Conservation (phyloP, 2,888 invertebrate genomes). For the Temnothorax rugatulus region DNA sequence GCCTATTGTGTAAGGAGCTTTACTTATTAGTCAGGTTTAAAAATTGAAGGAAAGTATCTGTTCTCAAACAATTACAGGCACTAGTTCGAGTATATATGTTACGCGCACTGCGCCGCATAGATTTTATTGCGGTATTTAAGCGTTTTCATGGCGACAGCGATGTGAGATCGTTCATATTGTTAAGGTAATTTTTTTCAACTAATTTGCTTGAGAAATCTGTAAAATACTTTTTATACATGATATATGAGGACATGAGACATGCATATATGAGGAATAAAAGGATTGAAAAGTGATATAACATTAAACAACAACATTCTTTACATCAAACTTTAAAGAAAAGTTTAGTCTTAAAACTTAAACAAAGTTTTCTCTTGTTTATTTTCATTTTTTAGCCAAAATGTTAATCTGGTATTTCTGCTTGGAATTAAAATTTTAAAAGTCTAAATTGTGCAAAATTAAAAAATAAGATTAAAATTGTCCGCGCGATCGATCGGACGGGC, state of each 20-base stretch:
- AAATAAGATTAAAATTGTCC: background rate
- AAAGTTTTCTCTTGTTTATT: background rate
- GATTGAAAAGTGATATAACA: background rate
- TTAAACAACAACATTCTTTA: background rate
- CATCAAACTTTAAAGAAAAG: background rate
- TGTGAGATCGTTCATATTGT: background rate
- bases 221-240: background rate
- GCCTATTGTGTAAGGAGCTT: too few species aligned
- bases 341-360: background rate
- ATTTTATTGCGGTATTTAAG: slow-evolving; percentile 79
- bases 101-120: slow-evolving; percentile 57
- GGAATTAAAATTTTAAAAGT: background rate
- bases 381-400: background rate
- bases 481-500: background rate
- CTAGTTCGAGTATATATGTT: background rate
- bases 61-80: too few species aligned
- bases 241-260: too few species aligned
- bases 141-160: slow-evolving; percentile 42
- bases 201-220: slow-evolving; percentile 4
- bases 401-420: background rate
- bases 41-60: too few species aligned
- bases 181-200: slow-evolving; percentile 6
- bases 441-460: background rate
- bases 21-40: too few species aligned
- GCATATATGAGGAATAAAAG: background rate